phyloP scores from a whole-genome alignment of 2,797 vertebrate species.

The Eremophila alpestris region DNA sequence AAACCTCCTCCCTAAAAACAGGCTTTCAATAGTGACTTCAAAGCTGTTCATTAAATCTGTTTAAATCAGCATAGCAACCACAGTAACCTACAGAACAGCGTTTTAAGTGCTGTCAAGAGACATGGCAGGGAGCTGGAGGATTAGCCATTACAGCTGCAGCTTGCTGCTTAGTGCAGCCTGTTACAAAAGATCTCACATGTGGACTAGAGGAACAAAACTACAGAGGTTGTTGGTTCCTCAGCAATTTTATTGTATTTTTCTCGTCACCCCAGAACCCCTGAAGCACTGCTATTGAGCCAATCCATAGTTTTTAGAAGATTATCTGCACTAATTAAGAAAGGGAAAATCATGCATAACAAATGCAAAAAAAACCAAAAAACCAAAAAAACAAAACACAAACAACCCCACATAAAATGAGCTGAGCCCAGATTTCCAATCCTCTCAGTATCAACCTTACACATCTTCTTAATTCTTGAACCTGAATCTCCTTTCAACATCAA shows the following conservation, averaged over 20 bases:
- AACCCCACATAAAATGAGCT: not conserved
- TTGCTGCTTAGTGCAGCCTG: not conserved
- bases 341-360: not conserved
- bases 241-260: not conserved
- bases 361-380: not conserved
- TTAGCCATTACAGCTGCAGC: not conserved
- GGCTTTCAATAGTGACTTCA: conserved; percentile 4
- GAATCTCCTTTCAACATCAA: not conserved
- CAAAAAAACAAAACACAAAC: not conserved
- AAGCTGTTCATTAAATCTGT: conserved; percentile 36
- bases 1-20: conserved; percentile 14
- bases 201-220: not conserved
- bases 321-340: not conserved
- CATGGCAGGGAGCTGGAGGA: not conserved
- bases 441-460: not conserved
- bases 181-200: not conserved
- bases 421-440: not conserved
- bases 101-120: conserved; percentile 35
- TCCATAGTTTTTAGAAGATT: not conserved
- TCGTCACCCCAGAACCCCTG: not conserved
- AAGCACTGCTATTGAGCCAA: not conserved
- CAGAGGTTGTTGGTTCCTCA: rapidly evolving
- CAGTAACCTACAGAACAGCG: not conserved
- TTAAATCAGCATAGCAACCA: conserved; percentile 46
- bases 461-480: not conserved